phyloP scores from a whole-genome alignment of 2,888 invertebrate species.

The Galeruca laticollis region DNA sequence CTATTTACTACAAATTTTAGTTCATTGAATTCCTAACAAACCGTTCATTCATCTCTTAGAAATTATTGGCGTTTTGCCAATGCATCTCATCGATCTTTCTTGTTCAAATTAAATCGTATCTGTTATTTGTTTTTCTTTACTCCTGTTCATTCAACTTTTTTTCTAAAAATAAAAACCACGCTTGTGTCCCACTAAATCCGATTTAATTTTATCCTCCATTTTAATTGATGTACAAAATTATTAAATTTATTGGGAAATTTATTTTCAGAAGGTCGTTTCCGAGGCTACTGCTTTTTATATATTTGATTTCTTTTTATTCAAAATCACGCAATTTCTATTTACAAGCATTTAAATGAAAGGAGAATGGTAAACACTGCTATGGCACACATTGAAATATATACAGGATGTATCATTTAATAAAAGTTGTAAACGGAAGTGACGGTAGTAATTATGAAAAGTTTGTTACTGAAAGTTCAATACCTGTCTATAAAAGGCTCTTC shows the following conservation, averaged over 20 bases:
- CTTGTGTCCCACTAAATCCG: neutral
- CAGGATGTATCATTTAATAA: neutral
- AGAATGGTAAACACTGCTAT: no score
- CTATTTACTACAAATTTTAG: no score
- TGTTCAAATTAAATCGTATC: neutral
- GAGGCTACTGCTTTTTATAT: neutral
- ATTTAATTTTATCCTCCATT: no score
- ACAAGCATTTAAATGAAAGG: no score
- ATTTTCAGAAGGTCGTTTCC: no score
- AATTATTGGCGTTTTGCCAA: neutral
- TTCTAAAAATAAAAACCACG: neutral
- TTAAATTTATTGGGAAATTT: neutral
- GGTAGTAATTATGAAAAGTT: no score
- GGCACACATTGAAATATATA: no score
- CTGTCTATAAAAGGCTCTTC: no score
- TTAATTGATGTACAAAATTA: neutral
- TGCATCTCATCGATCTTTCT: neutral
- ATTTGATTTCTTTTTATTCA: neutral
- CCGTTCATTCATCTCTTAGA: slow-evolving; percentile 6
- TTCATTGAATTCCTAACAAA: no score
- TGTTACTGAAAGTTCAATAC: no score
- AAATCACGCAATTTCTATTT: neutral
- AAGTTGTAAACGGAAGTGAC: no score
- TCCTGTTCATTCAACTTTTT: neutral
- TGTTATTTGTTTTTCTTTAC: neutral